These are phyloP conservation scores for Plectrocnemia conspersa DNA, from an alignment of 1,140 invertebrate genomes.

Conservation along the genomic window DNA sequence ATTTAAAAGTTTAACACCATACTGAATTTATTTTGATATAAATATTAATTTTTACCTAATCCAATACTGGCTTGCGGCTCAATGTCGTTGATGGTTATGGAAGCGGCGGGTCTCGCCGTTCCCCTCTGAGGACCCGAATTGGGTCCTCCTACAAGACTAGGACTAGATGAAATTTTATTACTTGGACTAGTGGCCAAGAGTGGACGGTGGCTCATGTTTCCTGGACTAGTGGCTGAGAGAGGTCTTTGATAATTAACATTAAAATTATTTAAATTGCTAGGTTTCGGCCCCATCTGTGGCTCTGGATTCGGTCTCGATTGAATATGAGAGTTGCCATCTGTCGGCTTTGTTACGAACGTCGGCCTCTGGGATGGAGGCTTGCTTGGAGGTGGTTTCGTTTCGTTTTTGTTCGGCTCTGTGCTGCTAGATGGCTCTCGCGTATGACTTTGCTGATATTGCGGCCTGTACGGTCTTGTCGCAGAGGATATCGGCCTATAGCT, in stretches of 20 bases:
- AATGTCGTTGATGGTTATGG: slow-evolving; percentile 34
- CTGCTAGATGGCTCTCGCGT: slow-evolving; percentile 38
- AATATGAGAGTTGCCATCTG: slow-evolving; percentile 47
- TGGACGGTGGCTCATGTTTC: slow-evolving; percentile 42
- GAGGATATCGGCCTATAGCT: slow-evolving; percentile 36
- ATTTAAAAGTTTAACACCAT: neutral
- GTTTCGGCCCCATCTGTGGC: slow-evolving; percentile 18
- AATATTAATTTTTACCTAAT: slow-evolving; percentile 26
- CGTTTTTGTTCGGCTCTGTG: slow-evolving; percentile 38
- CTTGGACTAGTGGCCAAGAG: slow-evolving; percentile 48
- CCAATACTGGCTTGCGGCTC: slow-evolving; percentile 31
- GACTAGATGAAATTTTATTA: slow-evolving; percentile 54
- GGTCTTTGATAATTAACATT: slow-evolving; percentile 19
- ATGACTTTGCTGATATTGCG: slow-evolving; percentile 38
- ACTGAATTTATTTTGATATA: too few relatives aligned
- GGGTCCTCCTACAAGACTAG: slow-evolving; percentile 42
- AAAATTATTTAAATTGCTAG: slow-evolving; percentile 19
- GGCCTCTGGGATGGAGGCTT: slow-evolving; percentile 47
- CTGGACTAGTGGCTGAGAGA: slow-evolving; percentile 44
- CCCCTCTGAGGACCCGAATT: slow-evolving; percentile 35
- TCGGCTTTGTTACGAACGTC: slow-evolving; percentile 53
- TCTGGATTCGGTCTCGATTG: slow-evolving; percentile 35
- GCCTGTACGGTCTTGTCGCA: slow-evolving; percentile 33
- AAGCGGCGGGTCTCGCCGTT: slow-evolving; percentile 45
- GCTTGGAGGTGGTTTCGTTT: slow-evolving; percentile 32